Percentiles rank a stretch among this genome's conserved stretches.
phyloP scores from a whole-genome alignment of 1,140 invertebrate genomes.

The Vanessa atalanta region DNA sequence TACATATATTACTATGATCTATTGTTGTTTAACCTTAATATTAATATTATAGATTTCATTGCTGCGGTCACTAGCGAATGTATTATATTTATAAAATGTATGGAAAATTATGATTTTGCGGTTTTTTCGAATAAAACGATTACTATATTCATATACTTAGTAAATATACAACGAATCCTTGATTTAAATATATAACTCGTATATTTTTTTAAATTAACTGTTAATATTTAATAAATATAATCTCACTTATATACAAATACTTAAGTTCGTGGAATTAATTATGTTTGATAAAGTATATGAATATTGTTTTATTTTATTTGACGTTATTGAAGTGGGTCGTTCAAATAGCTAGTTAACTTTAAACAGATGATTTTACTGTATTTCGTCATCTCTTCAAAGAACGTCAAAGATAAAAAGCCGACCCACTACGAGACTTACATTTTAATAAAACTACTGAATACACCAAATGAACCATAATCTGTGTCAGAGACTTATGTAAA shows the following conservation, averaged over 20 bases:
- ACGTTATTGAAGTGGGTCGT: too few species aligned
- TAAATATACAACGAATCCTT: background rate
- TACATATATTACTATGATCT: background rate
- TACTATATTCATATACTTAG: background rate
- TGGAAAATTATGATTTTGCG: background rate
- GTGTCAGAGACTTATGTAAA: slow-evolving; percentile 43
- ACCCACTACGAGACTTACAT: slow-evolving; percentile 7
- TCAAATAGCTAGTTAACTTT: too few species aligned
- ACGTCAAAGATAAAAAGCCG: background rate
- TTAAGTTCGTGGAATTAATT: too few species aligned
- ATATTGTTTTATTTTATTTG: too few species aligned
- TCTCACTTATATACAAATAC: too few species aligned
- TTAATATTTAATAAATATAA: too few species aligned
- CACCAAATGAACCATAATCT: slow-evolving; percentile 49
- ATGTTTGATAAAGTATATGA: too few species aligned
- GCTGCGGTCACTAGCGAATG: background rate
- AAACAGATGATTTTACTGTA: too few species aligned
- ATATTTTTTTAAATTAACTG: too few species aligned
- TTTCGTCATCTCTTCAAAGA: background rate
- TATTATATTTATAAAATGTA: background rate
- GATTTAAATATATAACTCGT: too few species aligned
- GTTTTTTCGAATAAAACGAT: background rate
- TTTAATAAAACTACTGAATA: slow-evolving; percentile 23
- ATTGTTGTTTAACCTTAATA: background rate
- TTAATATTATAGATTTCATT: background rate